Evolutionary conservation across 92 coral and sea anemone species (phyloP).

Genomic region (Parazoanthus darwini): DNA sequence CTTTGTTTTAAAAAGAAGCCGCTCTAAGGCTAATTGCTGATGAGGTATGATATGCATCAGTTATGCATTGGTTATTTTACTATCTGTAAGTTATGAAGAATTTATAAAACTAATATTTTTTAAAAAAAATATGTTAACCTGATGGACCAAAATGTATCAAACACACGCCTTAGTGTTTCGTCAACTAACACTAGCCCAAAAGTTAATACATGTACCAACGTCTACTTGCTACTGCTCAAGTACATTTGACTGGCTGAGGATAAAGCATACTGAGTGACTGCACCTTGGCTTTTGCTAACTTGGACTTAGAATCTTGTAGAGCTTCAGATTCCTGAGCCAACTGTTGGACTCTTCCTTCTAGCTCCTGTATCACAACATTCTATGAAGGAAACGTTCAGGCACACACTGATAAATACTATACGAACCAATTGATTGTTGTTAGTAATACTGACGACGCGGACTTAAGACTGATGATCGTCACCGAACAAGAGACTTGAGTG

Average conservation of each 20-base stretch:
- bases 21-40: no score
- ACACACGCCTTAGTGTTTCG: neutral
- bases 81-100: no score
- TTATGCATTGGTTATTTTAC: no score
- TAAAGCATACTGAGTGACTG: neutral
- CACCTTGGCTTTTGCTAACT: constrained; percentile 92
- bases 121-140: no score
- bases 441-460: no score
- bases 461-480: no score
- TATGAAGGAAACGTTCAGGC: neutral
- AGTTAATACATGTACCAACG: neutral
- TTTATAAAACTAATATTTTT: no score
- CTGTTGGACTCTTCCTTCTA: constrained; percentile 85
- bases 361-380: constrained; percentile 84
- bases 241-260: neutral
- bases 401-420: neutral
- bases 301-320: constrained; percentile 74
- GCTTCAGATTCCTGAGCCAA: constrained; percentile 90
- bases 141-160: neutral
- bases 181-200: neutral
- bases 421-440: no score
- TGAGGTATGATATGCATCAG: no score
- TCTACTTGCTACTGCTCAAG: neutral
- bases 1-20: no score
- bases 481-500: no score